Evolutionary conservation across 2,888 invertebrate species (phyloP).

Genomic region (Agriopis marginaria): DNA sequence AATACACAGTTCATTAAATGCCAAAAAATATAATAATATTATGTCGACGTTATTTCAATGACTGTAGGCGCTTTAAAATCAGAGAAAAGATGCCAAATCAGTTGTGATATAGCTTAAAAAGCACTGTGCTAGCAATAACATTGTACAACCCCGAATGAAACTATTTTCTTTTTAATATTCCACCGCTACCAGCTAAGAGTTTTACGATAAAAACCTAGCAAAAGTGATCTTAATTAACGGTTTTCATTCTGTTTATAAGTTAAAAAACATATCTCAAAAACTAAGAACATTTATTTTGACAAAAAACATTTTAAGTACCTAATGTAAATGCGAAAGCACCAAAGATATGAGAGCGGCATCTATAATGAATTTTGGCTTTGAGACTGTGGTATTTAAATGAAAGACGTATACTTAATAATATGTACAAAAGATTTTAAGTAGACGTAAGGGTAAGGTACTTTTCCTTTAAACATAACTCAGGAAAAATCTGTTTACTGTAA

Average conservation of each 20-base stretch:
- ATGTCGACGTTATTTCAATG: no score
- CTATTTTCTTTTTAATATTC: neutral
- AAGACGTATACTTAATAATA: constrained; percentile 42
- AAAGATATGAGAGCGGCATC: constrained; percentile 43
- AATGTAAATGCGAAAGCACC: constrained; percentile 46
- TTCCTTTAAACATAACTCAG: constrained; percentile 31
- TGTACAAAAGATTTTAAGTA: constrained; percentile 49
- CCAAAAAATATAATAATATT: no score
- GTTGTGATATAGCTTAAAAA: no score
- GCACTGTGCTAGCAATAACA: no score
- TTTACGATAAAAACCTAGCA: no score
- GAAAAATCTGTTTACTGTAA: neutral
- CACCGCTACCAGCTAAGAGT: neutral
- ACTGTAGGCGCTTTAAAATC: no score
- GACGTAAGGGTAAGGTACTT: constrained; percentile 38
- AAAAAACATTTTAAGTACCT: constrained; percentile 25
- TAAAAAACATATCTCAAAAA: neutral
- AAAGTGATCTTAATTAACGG: no score
- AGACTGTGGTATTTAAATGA: constrained; percentile 54
- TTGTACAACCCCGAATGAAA: no score
- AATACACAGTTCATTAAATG: neutral
- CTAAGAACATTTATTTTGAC: constrained; percentile 11
- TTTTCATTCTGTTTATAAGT: no score
- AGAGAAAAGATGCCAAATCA: no score
- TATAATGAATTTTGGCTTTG: constrained; percentile 54